Percentiles rank a stretch among this genome's conserved stretches.
These are phyloP conservation scores for Pseudococcus jackbeardsleyi DNA, from an alignment of 2,888 invertebrate species.

Conservation along the genomic window DNA sequence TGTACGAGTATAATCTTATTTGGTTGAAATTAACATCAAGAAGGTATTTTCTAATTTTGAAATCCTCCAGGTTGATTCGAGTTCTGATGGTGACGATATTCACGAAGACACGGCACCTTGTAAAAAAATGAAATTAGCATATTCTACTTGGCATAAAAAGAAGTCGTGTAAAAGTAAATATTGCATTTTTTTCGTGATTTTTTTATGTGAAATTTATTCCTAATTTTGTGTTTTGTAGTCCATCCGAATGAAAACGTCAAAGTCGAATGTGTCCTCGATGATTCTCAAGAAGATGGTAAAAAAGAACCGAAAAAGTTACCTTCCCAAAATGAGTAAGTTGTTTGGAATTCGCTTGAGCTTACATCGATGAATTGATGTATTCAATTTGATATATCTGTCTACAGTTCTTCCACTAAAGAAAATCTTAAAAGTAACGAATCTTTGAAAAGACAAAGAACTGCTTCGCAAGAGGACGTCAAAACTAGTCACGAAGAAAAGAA, in stretches of 20 bases:
- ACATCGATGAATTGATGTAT: neutral
- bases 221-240: neutral
- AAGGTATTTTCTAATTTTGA: neutral
- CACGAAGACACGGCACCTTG: conserved; percentile 76
- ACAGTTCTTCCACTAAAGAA: conserved; percentile 33
- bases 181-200: neutral
- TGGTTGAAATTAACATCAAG: neutral
- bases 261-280: conserved; percentile 59
- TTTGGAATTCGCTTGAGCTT: neutral
- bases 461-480: conserved; percentile 69
- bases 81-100: conserved; percentile 65
- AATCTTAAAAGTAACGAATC: conserved; percentile 42
- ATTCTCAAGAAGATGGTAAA: conserved; percentile 50
- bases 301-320: conserved; percentile 56
- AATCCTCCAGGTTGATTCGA: conserved; percentile 57
- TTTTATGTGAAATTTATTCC: neutral
- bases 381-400: neutral
- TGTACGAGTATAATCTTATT: neutral
- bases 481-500: conserved; percentile 67
- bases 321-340: conserved; percentile 48
- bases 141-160: neutral
- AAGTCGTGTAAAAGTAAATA: conserved; percentile 60
- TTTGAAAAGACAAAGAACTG: conserved; percentile 59
- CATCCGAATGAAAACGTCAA: conserved; percentile 55
- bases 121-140: conserved; percentile 69